Percentiles rank a stretch among this genome's conserved stretches.
Evolutionary conservation across 2,888 invertebrate genomes (phyloP).

Genomic region (Anoplius nigerrimus): DNA sequence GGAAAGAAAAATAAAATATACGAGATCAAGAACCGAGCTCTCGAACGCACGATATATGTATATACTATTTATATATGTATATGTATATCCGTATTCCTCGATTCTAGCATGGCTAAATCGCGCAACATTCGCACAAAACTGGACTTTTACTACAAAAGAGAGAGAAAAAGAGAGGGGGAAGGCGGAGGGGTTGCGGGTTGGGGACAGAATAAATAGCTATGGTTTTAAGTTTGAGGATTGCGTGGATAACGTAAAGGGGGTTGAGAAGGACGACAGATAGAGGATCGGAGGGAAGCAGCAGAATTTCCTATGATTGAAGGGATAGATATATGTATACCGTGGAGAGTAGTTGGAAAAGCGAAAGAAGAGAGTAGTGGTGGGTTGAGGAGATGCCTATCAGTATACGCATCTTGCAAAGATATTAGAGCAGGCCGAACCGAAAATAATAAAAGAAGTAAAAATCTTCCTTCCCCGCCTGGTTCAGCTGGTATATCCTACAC

Average conservation of each 20-base stretch:
- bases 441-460: constrained; percentile 1
- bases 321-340: constrained; percentile 19
- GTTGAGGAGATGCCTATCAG: background rate
- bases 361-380: constrained; percentile 27
- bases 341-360: constrained; percentile 25
- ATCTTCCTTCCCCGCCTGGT: constrained; percentile 15
- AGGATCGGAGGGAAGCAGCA: constrained; percentile 28
- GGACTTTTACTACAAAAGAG: constrained; percentile 30
- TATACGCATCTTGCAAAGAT: background rate
- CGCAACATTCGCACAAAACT: constrained; percentile 24
- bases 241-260: too few relatives aligned
- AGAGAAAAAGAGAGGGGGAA: constrained; percentile 19
- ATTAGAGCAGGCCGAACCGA: background rate
- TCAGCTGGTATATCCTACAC: constrained; percentile 14
- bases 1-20: constrained; percentile 6
- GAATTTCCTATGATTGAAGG: constrained; percentile 9
- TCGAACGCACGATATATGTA: constrained; percentile 19
- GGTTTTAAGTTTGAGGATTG: too few relatives aligned
- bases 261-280: background rate
- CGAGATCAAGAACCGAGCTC: constrained; percentile 42
- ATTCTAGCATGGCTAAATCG: constrained; percentile 15
- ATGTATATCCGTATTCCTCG: constrained; percentile 10
- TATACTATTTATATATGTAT: too few relatives aligned
- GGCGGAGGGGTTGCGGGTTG: background rate
- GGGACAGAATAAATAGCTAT: too few relatives aligned